These are phyloP conservation scores for Drosophila busckii DNA, from an alignment of 1,140 invertebrate species.

Conservation along the genomic window DNA sequence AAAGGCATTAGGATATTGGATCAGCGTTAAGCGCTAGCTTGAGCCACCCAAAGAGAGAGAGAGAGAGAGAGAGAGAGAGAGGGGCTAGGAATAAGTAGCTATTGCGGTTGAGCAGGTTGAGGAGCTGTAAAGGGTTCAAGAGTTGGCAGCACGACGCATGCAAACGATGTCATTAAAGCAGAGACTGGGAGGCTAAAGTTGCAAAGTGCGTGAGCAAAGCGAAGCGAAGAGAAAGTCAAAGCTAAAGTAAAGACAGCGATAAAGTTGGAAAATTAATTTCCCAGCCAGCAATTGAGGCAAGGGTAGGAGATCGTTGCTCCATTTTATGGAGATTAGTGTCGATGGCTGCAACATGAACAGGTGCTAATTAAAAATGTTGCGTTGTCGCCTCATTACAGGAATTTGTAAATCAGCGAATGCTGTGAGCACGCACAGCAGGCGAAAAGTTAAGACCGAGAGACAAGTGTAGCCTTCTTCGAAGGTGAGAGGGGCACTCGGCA, in stretches of 20 bases:
- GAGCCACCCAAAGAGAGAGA: background rate
- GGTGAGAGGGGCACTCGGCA: constrained; percentile 13
- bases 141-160: constrained; percentile 23
- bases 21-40: background rate
- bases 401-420: constrained; percentile 66
- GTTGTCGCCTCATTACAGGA: constrained; percentile 66
- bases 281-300: no score
- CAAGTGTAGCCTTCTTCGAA: constrained; percentile 5
- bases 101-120: constrained; percentile 26
- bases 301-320: no score
- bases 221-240: background rate
- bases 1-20: constrained; percentile 10
- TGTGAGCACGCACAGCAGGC: constrained; percentile 50
- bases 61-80: background rate
- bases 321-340: constrained; percentile 59
- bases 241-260: background rate
- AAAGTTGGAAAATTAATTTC: constrained; percentile 58
- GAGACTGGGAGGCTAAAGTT: constrained; percentile 36
- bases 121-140: constrained; percentile 17
- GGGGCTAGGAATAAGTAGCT: constrained; percentile 16
- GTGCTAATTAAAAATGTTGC: constrained; percentile 77
- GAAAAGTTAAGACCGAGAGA: constrained; percentile 21
- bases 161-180: constrained; percentile 46
- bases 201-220: constrained; percentile 34
- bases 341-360: constrained; percentile 33